Base-by-base conservation (phyloP, 2,113 vertebrate genomes). In the Istiophorus platypterus region DNA sequence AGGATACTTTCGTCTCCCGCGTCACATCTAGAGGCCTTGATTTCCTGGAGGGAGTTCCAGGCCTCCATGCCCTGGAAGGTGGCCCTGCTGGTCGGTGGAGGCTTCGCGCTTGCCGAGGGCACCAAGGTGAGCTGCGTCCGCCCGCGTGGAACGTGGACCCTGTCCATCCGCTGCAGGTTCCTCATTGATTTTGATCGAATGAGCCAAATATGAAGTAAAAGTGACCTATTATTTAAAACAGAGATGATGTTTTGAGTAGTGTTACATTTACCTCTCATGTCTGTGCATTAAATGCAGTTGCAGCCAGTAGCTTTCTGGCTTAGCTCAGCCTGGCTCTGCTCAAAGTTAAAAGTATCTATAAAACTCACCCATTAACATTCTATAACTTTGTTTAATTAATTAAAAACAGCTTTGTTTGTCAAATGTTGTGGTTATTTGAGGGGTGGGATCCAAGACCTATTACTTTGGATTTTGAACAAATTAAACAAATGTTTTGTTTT, bases 41-140 rank as follows among this genome's bases (percentile, higher is more conserved):
- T 99, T 83, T 96, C 96, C 75, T 99, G 97, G 97, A 96, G 96
- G 85, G 97, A 99, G 84, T 99, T 99, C 91, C 96, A 99, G 93
- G 90, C 94, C 67, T 96, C 96, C 72, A 98, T 99, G 97, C 97
- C 97, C 9, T 99, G 97, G 97, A 96, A 96, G 81, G 97, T 98
- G 85, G 94, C 93, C 74, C 93, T 99, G 81, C 95, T 99, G 51
- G 97, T 99, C 62, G 96, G 97, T 68, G 97, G 97, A 1, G 97
- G 97, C 12, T 99, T 99, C 91, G 97, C 97, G 8, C 92, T 98
- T 80, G 97, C 97, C 93, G 96, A 98, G 41, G 97, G 97, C 58
- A 96, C 96, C 76, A 93, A 98, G 97, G 97, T 97, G 75, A 42
- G 63, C 4, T 31, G 14, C 17, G n/a, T 80, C 22, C 0, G 15